These are phyloP conservation scores for Drosophila virilis DNA, from an alignment of 1,140 invertebrate genomes.

Conservation along the genomic window DNA sequence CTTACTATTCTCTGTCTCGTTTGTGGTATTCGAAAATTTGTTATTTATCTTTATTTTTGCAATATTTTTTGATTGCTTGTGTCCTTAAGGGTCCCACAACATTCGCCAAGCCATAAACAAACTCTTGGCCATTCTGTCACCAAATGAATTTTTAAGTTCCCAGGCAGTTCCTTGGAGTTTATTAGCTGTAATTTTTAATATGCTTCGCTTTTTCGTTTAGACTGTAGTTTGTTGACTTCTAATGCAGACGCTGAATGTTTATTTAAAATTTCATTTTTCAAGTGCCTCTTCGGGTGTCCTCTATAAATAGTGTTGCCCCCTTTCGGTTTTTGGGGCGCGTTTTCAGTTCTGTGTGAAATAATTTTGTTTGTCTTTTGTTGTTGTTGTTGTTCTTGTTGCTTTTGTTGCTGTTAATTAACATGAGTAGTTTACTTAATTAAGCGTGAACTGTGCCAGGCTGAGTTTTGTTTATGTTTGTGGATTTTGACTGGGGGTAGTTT, in stretches of 20 bases:
- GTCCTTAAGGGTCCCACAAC: no score
- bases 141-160: background rate
- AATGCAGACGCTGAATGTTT: slow-evolving; percentile 42
- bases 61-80: no score
- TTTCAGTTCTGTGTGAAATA: slow-evolving; percentile 25
- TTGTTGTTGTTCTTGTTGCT: background rate
- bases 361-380: slow-evolving; percentile 69
- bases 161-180: background rate
- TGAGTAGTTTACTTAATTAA: slow-evolving; percentile 80
- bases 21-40: no score
- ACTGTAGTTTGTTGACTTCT: slow-evolving; percentile 69
- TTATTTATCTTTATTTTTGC: no score
- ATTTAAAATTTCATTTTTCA: slow-evolving; percentile 61
- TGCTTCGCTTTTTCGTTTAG: slow-evolving; percentile 11
- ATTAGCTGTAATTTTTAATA: slow-evolving; percentile 27
- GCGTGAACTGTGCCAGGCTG: slow-evolving; percentile 48
- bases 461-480: slow-evolving; percentile 67
- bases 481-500: background rate
- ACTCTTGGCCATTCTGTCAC: background rate
- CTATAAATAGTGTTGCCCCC: slow-evolving; percentile 61
- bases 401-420: slow-evolving; percentile 67
- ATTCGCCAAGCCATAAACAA: no score
- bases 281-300: slow-evolving; percentile 54
- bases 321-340: slow-evolving; percentile 18
- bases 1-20: no score